These are phyloP conservation scores for Ctenosaura bakeri DNA, from an alignment of 2,797 vertebrate genomes.

Conservation along the genomic window DNA sequence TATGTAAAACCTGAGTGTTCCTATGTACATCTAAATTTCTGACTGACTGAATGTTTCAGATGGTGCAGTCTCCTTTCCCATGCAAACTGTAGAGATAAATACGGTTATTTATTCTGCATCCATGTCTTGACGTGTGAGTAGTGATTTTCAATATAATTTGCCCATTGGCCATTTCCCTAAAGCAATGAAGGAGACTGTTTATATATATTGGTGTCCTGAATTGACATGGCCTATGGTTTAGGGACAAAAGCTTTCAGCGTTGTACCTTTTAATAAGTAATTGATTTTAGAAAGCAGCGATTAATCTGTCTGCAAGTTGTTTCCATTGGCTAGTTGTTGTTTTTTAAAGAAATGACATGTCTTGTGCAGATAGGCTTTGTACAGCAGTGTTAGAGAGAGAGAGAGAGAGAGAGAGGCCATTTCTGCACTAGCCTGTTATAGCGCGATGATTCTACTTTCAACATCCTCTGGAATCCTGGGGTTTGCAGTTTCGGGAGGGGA, in stretches of 20 bases:
- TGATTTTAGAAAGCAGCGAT: conserved; percentile 44
- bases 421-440: no score
- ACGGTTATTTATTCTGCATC: not conserved
- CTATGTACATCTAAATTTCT: not conserved
- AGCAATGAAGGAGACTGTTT: not conserved
- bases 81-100: not conserved
- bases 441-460: no score
- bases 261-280: not conserved
- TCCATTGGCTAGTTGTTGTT: conserved; percentile 11
- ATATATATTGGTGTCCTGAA: not conserved
- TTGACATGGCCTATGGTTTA: accelerated
- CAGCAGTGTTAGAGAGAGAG: conserved; percentile 46
- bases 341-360: conserved; percentile 51
- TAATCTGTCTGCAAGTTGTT: conserved; percentile 60
- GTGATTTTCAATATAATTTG: not conserved
- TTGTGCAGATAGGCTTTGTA: conserved; percentile 58
- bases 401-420: no score
- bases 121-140: accelerated
- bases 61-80: not conserved
- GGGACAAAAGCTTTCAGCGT: not conserved
- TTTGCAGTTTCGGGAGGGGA: no score
- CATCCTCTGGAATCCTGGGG: no score
- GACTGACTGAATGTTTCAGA: not conserved
- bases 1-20: not conserved
- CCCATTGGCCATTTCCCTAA: not conserved